Percentiles rank a stretch among this genome's conserved stretches.
These are phyloP conservation scores for Leptinotarsa lineolata DNA, from an alignment of 1,140 invertebrate species.

Conservation along the genomic window DNA sequence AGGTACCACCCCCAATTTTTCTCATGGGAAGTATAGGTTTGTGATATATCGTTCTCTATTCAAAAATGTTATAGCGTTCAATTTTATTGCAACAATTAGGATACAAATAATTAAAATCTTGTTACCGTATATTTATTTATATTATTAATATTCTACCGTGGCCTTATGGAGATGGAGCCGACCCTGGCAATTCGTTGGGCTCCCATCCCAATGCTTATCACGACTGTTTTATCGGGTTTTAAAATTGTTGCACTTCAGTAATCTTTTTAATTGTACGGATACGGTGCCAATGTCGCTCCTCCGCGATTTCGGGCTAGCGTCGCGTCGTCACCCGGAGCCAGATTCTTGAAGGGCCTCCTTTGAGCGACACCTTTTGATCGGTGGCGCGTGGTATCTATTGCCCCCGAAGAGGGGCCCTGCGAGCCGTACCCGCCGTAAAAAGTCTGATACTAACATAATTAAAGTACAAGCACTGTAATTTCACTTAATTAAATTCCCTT, in stretches of 20 bases:
- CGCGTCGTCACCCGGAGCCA: slow-evolving; percentile 9
- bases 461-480: slow-evolving; percentile 62
- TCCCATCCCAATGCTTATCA: slow-evolving; percentile 12
- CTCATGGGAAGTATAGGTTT: too few species aligned
- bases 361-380: slow-evolving; percentile 54
- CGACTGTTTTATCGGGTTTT: slow-evolving; percentile 28
- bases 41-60: too few species aligned
- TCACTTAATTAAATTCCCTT: slow-evolving; percentile 63
- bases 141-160: too few species aligned
- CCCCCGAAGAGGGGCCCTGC: slow-evolving; percentile 32
- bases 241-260: slow-evolving; percentile 28
- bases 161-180: not conserved
- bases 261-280: slow-evolving; percentile 30
- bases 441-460: slow-evolving; percentile 61
- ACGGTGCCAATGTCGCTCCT: not conserved
- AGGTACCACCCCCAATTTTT: too few species aligned
- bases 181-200: not conserved
- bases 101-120: too few species aligned
- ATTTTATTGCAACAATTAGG: too few species aligned
- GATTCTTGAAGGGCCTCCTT: slow-evolving; percentile 32
- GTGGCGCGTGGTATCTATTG: slow-evolving; percentile 31
- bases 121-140: too few species aligned
- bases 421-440: slow-evolving; percentile 50
- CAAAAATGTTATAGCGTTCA: too few species aligned
- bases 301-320: slow-evolving; percentile 5